phyloP scores from a whole-genome alignment of 1,140 invertebrate species.

The Euura lappo region DNA sequence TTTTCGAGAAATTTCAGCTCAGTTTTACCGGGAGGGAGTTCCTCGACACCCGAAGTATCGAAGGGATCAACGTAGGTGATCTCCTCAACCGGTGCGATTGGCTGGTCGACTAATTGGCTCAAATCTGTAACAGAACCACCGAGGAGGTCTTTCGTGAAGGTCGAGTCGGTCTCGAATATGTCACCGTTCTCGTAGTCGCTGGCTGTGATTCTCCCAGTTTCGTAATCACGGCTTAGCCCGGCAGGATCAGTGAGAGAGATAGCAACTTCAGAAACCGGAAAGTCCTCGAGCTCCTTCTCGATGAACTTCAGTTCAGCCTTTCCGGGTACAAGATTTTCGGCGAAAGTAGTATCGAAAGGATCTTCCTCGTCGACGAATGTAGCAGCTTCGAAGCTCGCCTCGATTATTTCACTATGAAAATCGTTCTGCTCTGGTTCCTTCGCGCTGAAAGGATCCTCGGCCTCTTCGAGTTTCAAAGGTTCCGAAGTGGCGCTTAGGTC shows the following conservation, averaged over 20 bases:
- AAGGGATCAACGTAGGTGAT: conserved; percentile 81
- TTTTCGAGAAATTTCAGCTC: conserved; percentile 81
- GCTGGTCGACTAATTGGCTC: conserved; percentile 70
- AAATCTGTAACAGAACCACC: conserved; percentile 79
- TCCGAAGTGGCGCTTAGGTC: conserved; percentile 41
- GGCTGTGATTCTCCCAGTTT: conserved; percentile 46
- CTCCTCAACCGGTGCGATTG: conserved; percentile 68
- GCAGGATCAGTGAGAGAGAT: conserved; percentile 53
- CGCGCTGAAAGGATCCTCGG: conserved; percentile 50
- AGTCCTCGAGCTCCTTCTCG: conserved; percentile 65
- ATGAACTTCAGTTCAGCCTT: conserved; percentile 69
- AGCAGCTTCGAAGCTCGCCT: conserved; percentile 53
- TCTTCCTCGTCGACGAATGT: conserved; percentile 65
- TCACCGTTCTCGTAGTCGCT: conserved; percentile 14
- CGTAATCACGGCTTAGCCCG: conserved; percentile 63
- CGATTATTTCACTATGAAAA: conserved; percentile 48
- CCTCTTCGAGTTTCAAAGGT: conserved; percentile 41
- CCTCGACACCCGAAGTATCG: conserved; percentile 79
- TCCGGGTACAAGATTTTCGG: conserved; percentile 76
- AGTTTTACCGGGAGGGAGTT: conserved; percentile 73
- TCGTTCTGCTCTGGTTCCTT: conserved; percentile 43
- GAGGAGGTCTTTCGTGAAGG: conserved; percentile 65
- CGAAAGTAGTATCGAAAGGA: conserved; percentile 88
- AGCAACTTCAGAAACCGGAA: conserved; percentile 49
- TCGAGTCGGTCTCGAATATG: conserved; percentile 40